Base-by-base conservation (phyloP, 2,888 invertebrate genomes). In the Acronicta alni region DNA sequence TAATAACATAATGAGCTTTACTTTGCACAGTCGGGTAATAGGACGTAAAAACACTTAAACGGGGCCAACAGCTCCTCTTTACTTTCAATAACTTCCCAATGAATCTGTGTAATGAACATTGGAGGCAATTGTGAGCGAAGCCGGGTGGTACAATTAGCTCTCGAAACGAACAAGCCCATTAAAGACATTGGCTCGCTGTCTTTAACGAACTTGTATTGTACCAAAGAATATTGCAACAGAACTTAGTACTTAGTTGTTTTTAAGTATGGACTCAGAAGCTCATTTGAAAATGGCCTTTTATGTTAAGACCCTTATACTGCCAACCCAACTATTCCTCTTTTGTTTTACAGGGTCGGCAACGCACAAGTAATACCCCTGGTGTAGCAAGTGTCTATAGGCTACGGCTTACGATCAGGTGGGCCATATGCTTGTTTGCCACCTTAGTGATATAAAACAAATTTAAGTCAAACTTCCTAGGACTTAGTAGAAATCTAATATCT, bases 91-190 rank as follows among this genome's bases (percentile, higher is more conserved):
- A 53, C n/a, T 70, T 51, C 37, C 42, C 47, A 30, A 65, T 65
- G 48, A 49, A 5, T 63, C 30, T 64, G 45, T 63, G 54, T 35
- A 51, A 30, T 26, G 38, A 23, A 73, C 20, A 26, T n/a, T 45
- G 20, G 38, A 55, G 60, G 53, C 60, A 57, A 61, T 68, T 48
- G 65, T 65, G 39, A 43, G 57, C 54, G 57, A 35, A 42, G 41
- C 43, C 60, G 42, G 46, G 56, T 51, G 75, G 46, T 54, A 62
- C 69, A 57, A 75, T 69, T 72, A 69, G 48, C 57, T 43, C 69
- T 61, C 51, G 20, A 46, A 60, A 57, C 45, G 57, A 63, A 74
- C 46, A 54, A 68, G 57, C 64, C 57, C 64, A 74, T 73, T 73
- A 74, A 74, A 74, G 60, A 56, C 54, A 60, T 67, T 74, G 51